These are phyloP conservation scores for Cathartes aura DNA, from an alignment of 2,113 vertebrate genomes.

Conservation along the genomic window DNA sequence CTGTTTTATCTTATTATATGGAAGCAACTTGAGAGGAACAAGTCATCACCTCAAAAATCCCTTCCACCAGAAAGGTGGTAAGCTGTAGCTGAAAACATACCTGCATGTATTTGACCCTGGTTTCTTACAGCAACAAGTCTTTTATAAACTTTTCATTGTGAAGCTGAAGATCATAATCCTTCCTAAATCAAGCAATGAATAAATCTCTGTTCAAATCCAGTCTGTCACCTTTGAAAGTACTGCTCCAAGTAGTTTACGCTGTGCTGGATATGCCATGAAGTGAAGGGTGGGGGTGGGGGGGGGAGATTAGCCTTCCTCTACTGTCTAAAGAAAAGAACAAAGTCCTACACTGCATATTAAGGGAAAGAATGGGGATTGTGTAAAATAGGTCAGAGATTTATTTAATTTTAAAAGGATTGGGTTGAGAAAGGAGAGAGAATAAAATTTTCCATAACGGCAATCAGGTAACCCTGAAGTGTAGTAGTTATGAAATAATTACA, in stretches of 20 bases:
- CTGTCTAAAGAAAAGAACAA: constrained; percentile 51
- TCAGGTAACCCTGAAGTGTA: constrained; percentile 54
- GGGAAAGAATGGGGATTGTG: constrained; percentile 18
- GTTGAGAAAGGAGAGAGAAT: constrained; percentile 5
- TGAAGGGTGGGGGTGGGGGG: neutral
- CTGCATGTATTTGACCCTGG: neutral
- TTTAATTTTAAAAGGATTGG: constrained; percentile 46
- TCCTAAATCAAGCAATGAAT: constrained; percentile 34
- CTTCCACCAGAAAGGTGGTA: neutral
- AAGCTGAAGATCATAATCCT: constrained; percentile 37
- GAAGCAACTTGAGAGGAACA: neutral
- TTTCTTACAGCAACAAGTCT: neutral
- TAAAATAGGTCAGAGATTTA: constrained; percentile 57
- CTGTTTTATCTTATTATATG: neutral
- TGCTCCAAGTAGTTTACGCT: neutral
- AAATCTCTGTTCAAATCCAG: neutral
- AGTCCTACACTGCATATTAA: constrained; percentile 27
- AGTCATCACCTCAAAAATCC: neutral
- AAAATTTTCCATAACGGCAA: constrained; percentile 7
- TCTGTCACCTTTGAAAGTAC: neutral
- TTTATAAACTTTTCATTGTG: neutral
- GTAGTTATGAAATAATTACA: constrained; percentile 62
- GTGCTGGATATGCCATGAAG: neutral
- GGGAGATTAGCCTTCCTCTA: neutral
- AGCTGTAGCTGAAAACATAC: neutral